phyloP scores from a whole-genome alignment of 2,888 invertebrate genomes.

The Trissoscelio sp. region DNA sequence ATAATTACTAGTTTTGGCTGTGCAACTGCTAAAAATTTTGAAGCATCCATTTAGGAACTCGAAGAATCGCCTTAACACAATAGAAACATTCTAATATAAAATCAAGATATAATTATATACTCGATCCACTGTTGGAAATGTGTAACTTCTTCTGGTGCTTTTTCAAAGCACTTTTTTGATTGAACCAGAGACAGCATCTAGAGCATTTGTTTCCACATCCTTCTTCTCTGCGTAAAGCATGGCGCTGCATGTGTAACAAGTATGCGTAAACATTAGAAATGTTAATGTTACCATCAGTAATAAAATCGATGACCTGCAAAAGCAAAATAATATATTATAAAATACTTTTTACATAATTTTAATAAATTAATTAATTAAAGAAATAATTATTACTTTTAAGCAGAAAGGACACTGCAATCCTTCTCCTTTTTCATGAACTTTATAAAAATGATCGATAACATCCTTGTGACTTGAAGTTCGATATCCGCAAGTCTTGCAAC shows the following conservation, averaged over 20 bases:
- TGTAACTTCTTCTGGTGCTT: conserved; percentile 80
- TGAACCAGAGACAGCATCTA: conserved; percentile 90
- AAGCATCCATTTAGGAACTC: too few species aligned
- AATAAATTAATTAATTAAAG: too few species aligned
- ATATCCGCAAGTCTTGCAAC: conserved; percentile 92
- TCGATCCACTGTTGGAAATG: conserved; percentile 73
- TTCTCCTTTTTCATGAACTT: conserved; percentile 87
- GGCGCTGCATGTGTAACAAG: conserved; percentile 89
- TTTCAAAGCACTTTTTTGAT: conserved; percentile 86
- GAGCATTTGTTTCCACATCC: conserved; percentile 87
- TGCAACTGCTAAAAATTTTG: too few species aligned
- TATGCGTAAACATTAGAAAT: conserved; percentile 87
- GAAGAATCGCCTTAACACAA: too few species aligned
- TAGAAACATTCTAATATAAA: too few species aligned
- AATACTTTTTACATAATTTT: too few species aligned
- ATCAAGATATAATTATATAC: too few species aligned
- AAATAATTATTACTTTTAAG: conserved; percentile 86
- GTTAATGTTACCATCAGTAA: conserved; percentile 78
- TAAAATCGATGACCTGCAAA: conserved; percentile 72
- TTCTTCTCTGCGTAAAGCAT: conserved; percentile 85
- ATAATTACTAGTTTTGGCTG: too few species aligned
- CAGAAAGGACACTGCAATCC: conserved; percentile 93
- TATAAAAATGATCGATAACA: conserved; percentile 91
- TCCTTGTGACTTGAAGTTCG: conserved; percentile 93
- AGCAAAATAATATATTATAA: too few species aligned